Evolutionary conservation across 92 coral and sea anemone genomes (phyloP).

Genomic region (Actinernus sp.): DNA sequence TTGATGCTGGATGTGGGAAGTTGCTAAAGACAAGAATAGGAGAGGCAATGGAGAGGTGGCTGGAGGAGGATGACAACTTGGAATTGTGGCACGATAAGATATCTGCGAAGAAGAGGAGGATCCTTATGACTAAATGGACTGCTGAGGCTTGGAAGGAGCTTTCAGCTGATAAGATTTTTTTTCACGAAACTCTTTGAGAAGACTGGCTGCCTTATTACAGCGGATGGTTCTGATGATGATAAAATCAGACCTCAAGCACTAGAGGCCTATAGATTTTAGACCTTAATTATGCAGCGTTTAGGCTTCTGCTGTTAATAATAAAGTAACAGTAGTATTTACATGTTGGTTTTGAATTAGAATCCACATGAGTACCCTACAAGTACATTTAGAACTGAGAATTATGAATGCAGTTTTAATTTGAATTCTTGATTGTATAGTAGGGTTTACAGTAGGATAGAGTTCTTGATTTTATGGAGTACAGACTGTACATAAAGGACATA

Average conservation of each 20-base stretch:
- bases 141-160: conserved; percentile 63
- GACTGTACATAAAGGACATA: too few relatives aligned
- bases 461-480: too few relatives aligned
- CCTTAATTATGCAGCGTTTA: not conserved
- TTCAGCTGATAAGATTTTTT: conserved; percentile 7
- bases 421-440: too few relatives aligned
- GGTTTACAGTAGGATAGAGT: too few relatives aligned
- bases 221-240: conserved; percentile 27
- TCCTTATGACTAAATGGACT: conserved; percentile 65
- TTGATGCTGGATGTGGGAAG: conserved; percentile 67
- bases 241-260: conserved; percentile 16
- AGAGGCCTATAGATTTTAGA: conserved; percentile 5
- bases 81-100: conserved; percentile 59
- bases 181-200: too few relatives aligned
- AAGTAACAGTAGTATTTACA: too few relatives aligned
- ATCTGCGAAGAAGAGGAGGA: conserved; percentile 51
- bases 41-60: conserved; percentile 65
- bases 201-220: too few relatives aligned
- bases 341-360: not conserved
- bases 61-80: conserved; percentile 48
- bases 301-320: too few relatives aligned
- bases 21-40: conserved; percentile 48
- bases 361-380: too few relatives aligned
- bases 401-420: too few relatives aligned
- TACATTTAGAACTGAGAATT: too few relatives aligned